Evolutionary conservation across 2,797 vertebrate genomes (phyloP), one percentile per base, ranked within the genome.

Genomic region (Sebastes trivittatus): DNA sequence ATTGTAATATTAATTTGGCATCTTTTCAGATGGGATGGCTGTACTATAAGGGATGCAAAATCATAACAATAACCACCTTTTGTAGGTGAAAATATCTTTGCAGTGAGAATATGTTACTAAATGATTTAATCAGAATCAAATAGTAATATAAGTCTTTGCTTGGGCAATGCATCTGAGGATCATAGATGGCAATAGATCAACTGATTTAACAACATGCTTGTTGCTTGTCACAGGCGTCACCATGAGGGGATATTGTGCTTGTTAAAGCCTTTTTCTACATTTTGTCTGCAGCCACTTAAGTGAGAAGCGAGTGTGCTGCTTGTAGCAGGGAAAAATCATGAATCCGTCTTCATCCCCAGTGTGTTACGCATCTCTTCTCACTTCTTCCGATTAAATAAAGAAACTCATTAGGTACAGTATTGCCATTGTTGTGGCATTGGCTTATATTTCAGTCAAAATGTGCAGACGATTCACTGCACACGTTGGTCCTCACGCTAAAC

Each of bases 381-480:
- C 55, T 55, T 74, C 75, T 68, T 85, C 72, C 22, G 18, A 72
- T 91, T 73, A 83, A 80, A 82, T 86, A 76, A 82, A 89, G 67
- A 89, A 87, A 86, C 65, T 82, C 58, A 52, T 66, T 87, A 49
- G 36, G 85, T 83, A 86, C 62, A 72, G 78, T 92, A 90, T 94
- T 91, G 90, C 87, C 90, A 67, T 91, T 75, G 67, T 68, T 87
- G 86, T 88, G 91, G 86, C 91, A 83, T 75, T 93, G 92, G 91
- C 92, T 93, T 90, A 70, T 87, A 75, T 88, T 85, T 89, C 69
- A 84, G 82, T 88, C 80, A 78, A 69, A 65, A 18, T 67, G 81
- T 80, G 78, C 72, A 82, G 77, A 67, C 1, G 68, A 73, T 82
- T 84, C 59, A 34, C 83, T 72, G 80, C 83, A 79, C 85, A 80